Evolutionary conservation across 2,113 vertebrate genomes (phyloP), one percentile per base, ranked within the genome.

Genomic region (Cynocephalus volans): DNA sequence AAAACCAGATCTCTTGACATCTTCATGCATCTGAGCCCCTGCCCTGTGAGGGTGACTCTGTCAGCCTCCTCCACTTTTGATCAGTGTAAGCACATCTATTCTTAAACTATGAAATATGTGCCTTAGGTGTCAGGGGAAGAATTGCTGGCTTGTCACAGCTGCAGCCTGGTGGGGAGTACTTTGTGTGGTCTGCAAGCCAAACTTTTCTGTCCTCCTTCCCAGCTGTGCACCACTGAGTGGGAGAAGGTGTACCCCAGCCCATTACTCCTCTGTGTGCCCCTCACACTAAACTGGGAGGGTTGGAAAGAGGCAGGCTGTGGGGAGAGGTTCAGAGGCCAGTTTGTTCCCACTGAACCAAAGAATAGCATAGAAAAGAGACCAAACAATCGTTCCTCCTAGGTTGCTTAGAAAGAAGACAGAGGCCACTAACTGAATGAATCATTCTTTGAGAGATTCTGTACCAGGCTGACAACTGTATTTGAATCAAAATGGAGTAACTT

Each of bases 11-110:
- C 95, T 75, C 90, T 91, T 80, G 93, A 98, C 97, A 97, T 81
- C 95, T 95, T 97, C 67, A 80, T 24, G 79, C 93, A 93, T 96
- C 96, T 97, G 96, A 97, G 90, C 88, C 83, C 95, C 82, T 90
- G 93, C 87, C 95, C 81, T 56, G 80, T 90, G 89, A 94, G 89
- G 86, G 81, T 89, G 81, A 33, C 81, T 94, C 65, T 75, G 82
- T 79, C 94, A 96, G 84, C 95, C 81, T 94, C 70, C 65, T 85
- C 31, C 18, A 31, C 33, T 92, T 87, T 85, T 79, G 90, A 92
- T 97, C 95, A 89, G 82, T 72, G 89, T 96, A 93, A 98, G 97
- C 91, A 92, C 93, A 89, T 97, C 98, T 98, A 98, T 98, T 98
- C 96, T 97, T 95, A 95, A 94, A 94, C 85, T 85, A 79, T 95